These are phyloP conservation scores for Camponotus floridanus DNA, from an alignment of 1,140 invertebrate genomes.

Conservation along the genomic window DNA sequence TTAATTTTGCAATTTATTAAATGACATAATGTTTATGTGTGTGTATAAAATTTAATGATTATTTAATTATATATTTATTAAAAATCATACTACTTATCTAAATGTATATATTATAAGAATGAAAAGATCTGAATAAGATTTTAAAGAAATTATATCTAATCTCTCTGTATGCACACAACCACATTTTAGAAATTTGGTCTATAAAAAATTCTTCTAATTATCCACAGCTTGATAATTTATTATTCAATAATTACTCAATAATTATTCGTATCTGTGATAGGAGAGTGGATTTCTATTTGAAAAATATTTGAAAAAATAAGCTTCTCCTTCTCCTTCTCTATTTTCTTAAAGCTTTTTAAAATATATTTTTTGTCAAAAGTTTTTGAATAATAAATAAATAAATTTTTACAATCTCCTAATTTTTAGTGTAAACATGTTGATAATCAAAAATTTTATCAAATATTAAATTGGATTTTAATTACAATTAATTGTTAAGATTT, in stretches of 20 bases:
- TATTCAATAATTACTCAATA: too few species aligned
- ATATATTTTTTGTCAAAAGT: background rate
- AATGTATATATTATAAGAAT: background rate
- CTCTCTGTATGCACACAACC: too few species aligned
- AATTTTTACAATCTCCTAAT: background rate
- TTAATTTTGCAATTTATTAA: constrained; percentile 6
- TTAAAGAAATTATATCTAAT: too few species aligned
- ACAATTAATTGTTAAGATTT: background rate
- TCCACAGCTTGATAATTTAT: background rate
- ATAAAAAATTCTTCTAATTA: background rate
- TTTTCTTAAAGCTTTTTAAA: background rate
- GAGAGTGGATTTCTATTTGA: too few species aligned
- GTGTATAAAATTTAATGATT: constrained; percentile 1
- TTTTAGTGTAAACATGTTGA: constrained; percentile 9
- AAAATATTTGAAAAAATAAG: too few species aligned
- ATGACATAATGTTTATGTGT: background rate
- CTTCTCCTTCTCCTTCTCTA: background rate
- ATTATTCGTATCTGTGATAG: too few species aligned
- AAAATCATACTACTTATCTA: background rate
- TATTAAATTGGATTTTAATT: background rate
- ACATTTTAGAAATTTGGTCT: background rate
- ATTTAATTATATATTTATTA: constrained; percentile 14
- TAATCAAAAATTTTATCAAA: background rate
- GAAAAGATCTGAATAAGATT: too few species aligned
- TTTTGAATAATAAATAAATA: background rate